These are phyloP conservation scores for Syritta pipiens DNA, from an alignment of 2,888 invertebrate species.

Conservation along the genomic window DNA sequence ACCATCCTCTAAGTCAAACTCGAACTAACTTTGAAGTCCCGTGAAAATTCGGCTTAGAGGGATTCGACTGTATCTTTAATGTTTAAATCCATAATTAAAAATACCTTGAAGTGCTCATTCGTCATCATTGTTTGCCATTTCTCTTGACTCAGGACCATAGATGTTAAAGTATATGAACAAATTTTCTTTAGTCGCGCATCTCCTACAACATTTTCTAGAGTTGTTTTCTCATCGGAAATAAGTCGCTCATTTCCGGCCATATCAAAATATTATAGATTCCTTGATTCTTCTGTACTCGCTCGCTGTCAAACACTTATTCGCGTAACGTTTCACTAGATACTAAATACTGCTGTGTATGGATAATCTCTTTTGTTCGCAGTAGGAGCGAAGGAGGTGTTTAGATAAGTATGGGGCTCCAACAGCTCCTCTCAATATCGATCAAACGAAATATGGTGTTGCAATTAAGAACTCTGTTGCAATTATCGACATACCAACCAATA, in stretches of 20 bases:
- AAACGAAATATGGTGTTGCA: slow-evolving; percentile 71
- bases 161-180: slow-evolving; percentile 85
- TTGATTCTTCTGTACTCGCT: background rate
- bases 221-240: too few relatives aligned
- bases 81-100: slow-evolving; percentile 77
- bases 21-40: too few relatives aligned
- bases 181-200: slow-evolving; percentile 90
- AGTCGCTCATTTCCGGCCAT: too few relatives aligned
- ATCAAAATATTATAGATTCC: too few relatives aligned
- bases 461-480: slow-evolving; percentile 47
- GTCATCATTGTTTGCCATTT: slow-evolving; percentile 92
- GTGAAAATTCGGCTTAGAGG: too few relatives aligned
- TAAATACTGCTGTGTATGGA: background rate
- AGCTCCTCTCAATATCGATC: slow-evolving; percentile 76
- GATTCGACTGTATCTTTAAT: too few relatives aligned
- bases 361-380: too few relatives aligned
- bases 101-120: slow-evolving; percentile 83
- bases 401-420: slow-evolving; percentile 1
- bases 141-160: slow-evolving; percentile 90
- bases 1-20: too few relatives aligned
- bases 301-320: slow-evolving; percentile 11
- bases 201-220: slow-evolving; percentile 79
- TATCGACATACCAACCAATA: slow-evolving; percentile 37
- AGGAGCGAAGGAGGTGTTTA: too few relatives aligned
- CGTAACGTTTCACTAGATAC: background rate